These are phyloP conservation scores for Ochlodes sylvanus DNA, from an alignment of 2,888 invertebrate genomes.

Conservation along the genomic window DNA sequence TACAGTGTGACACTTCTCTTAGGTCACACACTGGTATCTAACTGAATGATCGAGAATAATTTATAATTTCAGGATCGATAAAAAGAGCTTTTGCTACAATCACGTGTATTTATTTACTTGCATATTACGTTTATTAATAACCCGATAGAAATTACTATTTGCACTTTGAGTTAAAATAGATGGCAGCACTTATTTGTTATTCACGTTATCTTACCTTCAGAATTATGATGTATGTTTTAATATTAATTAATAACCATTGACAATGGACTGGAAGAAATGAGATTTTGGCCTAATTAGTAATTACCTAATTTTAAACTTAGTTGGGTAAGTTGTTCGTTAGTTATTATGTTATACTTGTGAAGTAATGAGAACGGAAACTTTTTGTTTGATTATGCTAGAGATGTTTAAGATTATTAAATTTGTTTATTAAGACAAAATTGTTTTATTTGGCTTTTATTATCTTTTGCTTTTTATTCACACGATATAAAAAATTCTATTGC, in stretches of 20 bases:
- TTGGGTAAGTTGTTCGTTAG: conserved; percentile 41
- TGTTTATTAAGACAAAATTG: conserved; percentile 55
- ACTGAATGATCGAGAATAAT: too few relatives aligned
- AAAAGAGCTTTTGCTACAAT: too few relatives aligned
- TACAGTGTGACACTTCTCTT: too few relatives aligned
- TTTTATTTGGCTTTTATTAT: conserved; percentile 1
- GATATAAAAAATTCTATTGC: too few relatives aligned
- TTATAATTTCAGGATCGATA: too few relatives aligned
- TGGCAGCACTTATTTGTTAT: conserved; percentile 4
- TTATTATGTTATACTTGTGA: conserved; percentile 71
- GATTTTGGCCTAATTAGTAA: conserved; percentile 22
- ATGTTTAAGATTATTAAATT: conserved; percentile 73
- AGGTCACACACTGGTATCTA: too few relatives aligned
- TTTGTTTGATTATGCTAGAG: conserved; percentile 74
- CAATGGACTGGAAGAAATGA: conserved; percentile 23
- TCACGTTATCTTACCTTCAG: background rate
- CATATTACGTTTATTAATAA: too few relatives aligned
- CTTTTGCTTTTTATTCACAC: too few relatives aligned
- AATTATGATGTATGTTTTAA: conserved; percentile 7
- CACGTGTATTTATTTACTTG: too few relatives aligned
- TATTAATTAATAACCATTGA: conserved; percentile 1
- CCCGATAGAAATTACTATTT: too few relatives aligned
- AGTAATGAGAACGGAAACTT: conserved; percentile 65
- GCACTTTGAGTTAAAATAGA: background rate
- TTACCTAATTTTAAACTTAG: conserved; percentile 19